Conservation (phyloP, 2,113 vertebrate species). For the Seriola dumerili region DNA sequence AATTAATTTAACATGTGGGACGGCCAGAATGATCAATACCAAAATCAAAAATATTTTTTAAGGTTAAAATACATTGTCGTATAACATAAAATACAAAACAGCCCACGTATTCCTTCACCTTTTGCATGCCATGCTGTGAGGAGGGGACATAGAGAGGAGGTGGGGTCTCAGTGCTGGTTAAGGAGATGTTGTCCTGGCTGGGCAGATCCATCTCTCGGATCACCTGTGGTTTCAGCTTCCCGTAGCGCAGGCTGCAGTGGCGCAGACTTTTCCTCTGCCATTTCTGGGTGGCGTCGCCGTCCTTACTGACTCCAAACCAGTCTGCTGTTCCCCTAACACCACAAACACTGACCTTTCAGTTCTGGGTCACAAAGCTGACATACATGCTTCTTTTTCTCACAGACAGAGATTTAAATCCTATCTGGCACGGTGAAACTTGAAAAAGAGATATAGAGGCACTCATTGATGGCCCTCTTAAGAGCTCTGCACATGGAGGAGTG, state of each 20-base stretch:
- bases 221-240: conserved; percentile 96
- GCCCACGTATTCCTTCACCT: conserved; percentile 80
- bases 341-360: conserved; percentile 64
- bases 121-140: conserved; percentile 96
- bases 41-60: not conserved
- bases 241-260: conserved; percentile 97
- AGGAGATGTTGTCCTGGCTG: conserved; percentile 96
- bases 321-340: conserved; percentile 94
- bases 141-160: conserved; percentile 94
- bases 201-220: conserved; percentile 97
- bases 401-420: conserved; percentile 8
- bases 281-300: conserved; percentile 94
- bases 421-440: conserved; percentile 5
- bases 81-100: not conserved
- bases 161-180: conserved; percentile 96
- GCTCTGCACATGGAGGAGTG: conserved; percentile 24
- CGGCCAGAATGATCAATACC: not conserved
- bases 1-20: too few species aligned
- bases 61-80: too few species aligned
- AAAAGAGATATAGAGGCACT: conserved; percentile 2
- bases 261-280: conserved; percentile 99
- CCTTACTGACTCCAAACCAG: conserved; percentile 99
- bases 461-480: conserved; percentile 4
- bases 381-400: not conserved
- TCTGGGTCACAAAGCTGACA: not conserved